Base-by-base conservation (phyloP, 2,113 vertebrate genomes). In the Calonectris borealis region DNA sequence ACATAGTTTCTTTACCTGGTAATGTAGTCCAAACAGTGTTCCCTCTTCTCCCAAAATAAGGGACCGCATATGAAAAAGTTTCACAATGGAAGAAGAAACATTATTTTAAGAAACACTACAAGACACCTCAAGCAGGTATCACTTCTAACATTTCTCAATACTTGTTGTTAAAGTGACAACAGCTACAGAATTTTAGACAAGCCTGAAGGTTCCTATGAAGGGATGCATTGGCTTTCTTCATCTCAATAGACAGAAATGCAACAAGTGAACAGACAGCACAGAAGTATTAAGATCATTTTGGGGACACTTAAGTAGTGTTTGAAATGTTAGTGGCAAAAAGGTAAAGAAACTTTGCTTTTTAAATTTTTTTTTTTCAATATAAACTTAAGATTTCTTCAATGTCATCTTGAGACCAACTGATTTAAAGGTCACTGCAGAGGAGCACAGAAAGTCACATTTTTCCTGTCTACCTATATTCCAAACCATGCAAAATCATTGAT, bases 51-150 rank as follows among this genome's bases (percentile, higher is more conserved):
- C n/a, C 44, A 46, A 82, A 13, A 29, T 24, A 34, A 58, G 4
- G 6, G 26, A 72, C 12, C 1, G 7, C 0, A 0, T 17, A 34
- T 38, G 5, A 61, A 90, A 65, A 93, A 36, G 34, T 51, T n/a
- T 69, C 65, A 40, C 13, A 66, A 24, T 3, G 42, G 17, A 69
- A 84, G 34, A 80, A 64, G 7, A 54, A 65, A 36, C 11, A 20
- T 38, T 34, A 66, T 52, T 80, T 49, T 40, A 83, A 46, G 64
- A 73, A 75, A 44, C 9, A 49, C 16, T 49, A 51, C 5, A 71
- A 61, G 46, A 73, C 10, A 19, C 7, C 17, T 54, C 3, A 80
- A 0, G 2, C 15, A 52, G 31, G 11, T 60, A 54, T 19, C 10
- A 27, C 49, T 81, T 92, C 22, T 25, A 38, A 46, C 2, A 57